Percentiles rank a stretch among this genome's conserved stretches.
Evolutionary conservation across 2,888 invertebrate species (phyloP).

Genomic region (Hemistola chrysoprasaria): DNA sequence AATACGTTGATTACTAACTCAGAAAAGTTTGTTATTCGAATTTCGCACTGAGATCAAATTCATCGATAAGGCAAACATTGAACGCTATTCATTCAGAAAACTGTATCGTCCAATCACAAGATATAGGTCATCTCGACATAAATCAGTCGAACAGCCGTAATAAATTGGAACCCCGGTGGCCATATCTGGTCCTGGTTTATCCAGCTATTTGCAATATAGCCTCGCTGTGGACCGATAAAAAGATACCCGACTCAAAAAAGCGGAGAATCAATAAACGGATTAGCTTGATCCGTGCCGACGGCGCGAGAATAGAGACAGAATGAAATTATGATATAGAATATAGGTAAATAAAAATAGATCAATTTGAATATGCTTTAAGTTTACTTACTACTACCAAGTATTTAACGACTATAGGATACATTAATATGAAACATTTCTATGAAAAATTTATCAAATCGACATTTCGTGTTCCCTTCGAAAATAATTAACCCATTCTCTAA

Average conservation of each 20-base stretch:
- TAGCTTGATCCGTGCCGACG: conserved; percentile 22
- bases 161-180: conserved; percentile 18
- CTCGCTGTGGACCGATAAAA: conserved; percentile 27
- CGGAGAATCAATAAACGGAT: conserved; percentile 36
- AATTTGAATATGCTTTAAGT: too few species aligned
- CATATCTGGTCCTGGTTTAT: conserved; percentile 24
- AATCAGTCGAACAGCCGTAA: conserved; percentile 22
- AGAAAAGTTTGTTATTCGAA: conserved; percentile 3
- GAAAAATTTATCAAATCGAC: too few species aligned
- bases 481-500: too few species aligned
- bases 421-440: too few species aligned
- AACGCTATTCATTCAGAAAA: conserved; percentile 12
- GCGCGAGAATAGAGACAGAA: conserved; percentile 7
- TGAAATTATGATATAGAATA: too few species aligned
- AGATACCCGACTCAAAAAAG: conserved; percentile 28
- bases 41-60: conserved; percentile 3
- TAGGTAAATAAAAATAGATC: too few species aligned
- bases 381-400: too few species aligned
- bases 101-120: conserved; percentile 22
- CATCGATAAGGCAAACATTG: neutral
- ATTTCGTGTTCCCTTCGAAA: too few species aligned
- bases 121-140: conserved; percentile 22
- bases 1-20: too few species aligned
- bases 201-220: conserved; percentile 21
- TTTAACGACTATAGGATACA: too few species aligned